These are phyloP conservation scores for Tachina lurida DNA, from an alignment of 2,888 invertebrate genomes.

Conservation along the genomic window DNA sequence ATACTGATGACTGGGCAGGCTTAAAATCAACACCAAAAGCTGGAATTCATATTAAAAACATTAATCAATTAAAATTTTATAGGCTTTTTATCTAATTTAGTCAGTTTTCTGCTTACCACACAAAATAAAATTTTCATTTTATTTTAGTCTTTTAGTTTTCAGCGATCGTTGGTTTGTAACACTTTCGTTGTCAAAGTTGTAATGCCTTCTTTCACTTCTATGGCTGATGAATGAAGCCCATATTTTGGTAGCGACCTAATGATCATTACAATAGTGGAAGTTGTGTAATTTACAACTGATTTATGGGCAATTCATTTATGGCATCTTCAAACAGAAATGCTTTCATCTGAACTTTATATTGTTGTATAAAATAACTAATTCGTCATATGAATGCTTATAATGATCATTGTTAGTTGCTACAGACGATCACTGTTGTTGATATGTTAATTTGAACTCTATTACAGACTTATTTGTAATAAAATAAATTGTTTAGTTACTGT, in stretches of 20 bases:
- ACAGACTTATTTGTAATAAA: neutral
- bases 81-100: neutral
- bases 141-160: neutral
- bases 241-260: neutral
- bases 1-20: conserved; percentile 71
- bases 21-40: neutral
- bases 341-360: too few relatives aligned
- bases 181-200: conserved; percentile 59
- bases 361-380: too few relatives aligned
- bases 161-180: conserved; percentile 34
- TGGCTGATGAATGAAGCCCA: conserved; percentile 41
- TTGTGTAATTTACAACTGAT: neutral
- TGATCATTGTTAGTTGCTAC: neutral
- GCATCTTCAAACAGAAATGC: neutral
- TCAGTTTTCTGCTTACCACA: conserved; percentile 14
- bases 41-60: conserved; percentile 6
- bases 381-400: neutral
- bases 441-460: neutral
- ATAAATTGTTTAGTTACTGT: too few relatives aligned
- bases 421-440: neutral
- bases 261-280: neutral
- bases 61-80: neutral
- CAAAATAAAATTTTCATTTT: conserved; percentile 42
- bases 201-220: conserved; percentile 19
- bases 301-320: neutral